Conservation (phyloP, 2,113 vertebrate genomes). For the Psilopsiagon aurifrons region DNA sequence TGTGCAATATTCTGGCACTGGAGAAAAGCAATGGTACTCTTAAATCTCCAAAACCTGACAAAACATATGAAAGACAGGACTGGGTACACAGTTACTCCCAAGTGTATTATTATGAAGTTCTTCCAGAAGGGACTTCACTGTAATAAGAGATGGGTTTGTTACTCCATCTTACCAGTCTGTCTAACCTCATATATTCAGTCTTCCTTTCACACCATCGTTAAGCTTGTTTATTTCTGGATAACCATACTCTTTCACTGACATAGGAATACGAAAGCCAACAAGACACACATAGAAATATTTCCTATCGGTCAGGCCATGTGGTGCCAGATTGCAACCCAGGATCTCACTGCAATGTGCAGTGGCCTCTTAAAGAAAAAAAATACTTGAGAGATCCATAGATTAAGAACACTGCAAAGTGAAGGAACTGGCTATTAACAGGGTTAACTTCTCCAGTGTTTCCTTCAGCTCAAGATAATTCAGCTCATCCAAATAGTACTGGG, state of each 20-base stretch:
- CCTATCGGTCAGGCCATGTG: background rate
- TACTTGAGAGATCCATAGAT: background rate
- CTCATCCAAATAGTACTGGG: background rate
- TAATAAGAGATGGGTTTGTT: background rate
- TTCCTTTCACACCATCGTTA: background rate
- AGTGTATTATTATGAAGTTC: constrained; percentile 13
- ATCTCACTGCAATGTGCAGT: background rate
- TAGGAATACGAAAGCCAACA: background rate
- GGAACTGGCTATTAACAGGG: background rate
- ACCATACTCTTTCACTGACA: background rate
- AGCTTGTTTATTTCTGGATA: background rate
- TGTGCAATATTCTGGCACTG: background rate
- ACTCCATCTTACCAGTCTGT: background rate
- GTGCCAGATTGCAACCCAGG: background rate
- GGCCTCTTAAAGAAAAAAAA: background rate
- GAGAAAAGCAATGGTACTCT: background rate
- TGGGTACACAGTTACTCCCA: background rate
- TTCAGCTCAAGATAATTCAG: background rate
- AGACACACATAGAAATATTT: background rate
- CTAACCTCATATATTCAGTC: background rate
- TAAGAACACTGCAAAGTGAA: background rate
- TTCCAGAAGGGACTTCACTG: constrained; percentile 4
- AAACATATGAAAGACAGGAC: constrained; percentile 10
- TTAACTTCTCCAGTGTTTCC: background rate
- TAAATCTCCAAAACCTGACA: background rate